Evolutionary conservation across 2,888 invertebrate genomes (phyloP).

Genomic region (Drosophila rubida): DNA sequence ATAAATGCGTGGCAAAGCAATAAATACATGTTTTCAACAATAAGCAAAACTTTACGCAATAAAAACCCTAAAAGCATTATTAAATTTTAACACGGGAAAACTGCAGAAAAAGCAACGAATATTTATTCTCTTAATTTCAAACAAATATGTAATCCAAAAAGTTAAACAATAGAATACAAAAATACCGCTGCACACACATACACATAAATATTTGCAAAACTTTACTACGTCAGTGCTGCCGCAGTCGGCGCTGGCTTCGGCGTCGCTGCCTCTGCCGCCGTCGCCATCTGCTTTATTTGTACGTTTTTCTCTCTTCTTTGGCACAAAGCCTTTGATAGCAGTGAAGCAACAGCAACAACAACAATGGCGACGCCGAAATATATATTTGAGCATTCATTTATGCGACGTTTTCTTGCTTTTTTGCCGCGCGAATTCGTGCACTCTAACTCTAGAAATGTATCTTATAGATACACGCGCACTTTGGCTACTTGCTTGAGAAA

Average conservation of each 20-base stretch:
- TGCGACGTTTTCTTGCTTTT: conserved; percentile 61
- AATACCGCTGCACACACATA: conserved; percentile 43
- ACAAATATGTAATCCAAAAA: conserved; percentile 42
- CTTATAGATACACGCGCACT: conserved; percentile 66
- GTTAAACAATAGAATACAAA: conserved; percentile 49
- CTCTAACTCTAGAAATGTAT: conserved; percentile 69
- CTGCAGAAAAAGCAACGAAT: conserved; percentile 1
- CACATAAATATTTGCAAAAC: conserved; percentile 27
- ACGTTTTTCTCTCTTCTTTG: conserved; percentile 39
- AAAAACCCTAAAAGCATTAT: conserved; percentile 50
- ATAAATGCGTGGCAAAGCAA: conserved; percentile 52
- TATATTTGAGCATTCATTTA: conserved; percentile 76
- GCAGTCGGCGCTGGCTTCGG: conserved; percentile 10
- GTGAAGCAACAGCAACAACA: conserved; percentile 48
- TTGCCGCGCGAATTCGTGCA: conserved; percentile 70
- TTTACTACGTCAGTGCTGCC: conserved; percentile 27
- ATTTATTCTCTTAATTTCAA: conserved; percentile 31
- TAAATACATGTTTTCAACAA: conserved; percentile 61
- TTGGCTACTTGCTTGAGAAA: conserved; percentile 59
- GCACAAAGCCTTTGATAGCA: conserved; percentile 70
- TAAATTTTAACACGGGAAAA: conserved; percentile 28
- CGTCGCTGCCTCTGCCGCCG: conserved; percentile 30
- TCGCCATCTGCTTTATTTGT: conserved; percentile 61
- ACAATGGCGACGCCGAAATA: conserved; percentile 63
- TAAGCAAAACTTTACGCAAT: conserved; percentile 44